Percentiles rank a stretch among this genome's conserved stretches.
phyloP scores from a whole-genome alignment of 2,888 invertebrate species.

The Acleris cristana region DNA sequence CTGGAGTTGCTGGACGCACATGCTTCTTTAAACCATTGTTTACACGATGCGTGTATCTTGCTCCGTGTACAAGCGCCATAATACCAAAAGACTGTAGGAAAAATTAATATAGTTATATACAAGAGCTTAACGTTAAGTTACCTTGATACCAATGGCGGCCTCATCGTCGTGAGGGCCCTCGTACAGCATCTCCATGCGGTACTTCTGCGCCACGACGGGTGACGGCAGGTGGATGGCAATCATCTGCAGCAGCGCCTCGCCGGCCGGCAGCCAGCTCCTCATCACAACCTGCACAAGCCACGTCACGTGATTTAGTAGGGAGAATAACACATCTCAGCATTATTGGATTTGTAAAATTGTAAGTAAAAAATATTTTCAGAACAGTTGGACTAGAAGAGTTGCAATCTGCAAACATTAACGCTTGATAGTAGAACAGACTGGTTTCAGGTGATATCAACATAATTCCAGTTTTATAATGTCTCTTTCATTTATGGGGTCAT shows the following conservation, averaged over 20 bases:
- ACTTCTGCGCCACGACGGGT: conserved; percentile 99
- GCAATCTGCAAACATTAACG: no score
- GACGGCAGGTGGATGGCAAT: conserved; percentile 99
- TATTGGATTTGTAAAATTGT: no score
- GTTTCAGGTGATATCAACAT: background rate
- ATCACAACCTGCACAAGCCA: conserved; percentile 89
- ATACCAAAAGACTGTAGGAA: no score
- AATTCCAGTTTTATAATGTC: conserved; percentile 46
- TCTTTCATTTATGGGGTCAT: conserved; percentile 72
- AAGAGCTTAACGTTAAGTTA: conserved; percentile 46
- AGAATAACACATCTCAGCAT: no score
- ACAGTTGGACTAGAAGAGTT: no score
- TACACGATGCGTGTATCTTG: no score
- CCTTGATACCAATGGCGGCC: conserved; percentile 94
- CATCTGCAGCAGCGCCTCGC: conserved; percentile 99
- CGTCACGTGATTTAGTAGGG: no score
- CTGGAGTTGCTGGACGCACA: no score
- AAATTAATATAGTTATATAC: no score
- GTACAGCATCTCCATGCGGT: conserved; percentile 99
- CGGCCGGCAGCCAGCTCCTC: conserved; percentile 99
- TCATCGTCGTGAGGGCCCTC: conserved; percentile 99
- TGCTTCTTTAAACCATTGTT: no score
- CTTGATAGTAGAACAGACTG: background rate
- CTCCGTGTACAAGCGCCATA: no score
- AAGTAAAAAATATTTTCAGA: no score